Percentiles rank a stretch among this genome's conserved stretches.
These are phyloP conservation scores for Pelobates fuscus DNA, from an alignment of 2,113 vertebrate species.

Conservation along the genomic window DNA sequence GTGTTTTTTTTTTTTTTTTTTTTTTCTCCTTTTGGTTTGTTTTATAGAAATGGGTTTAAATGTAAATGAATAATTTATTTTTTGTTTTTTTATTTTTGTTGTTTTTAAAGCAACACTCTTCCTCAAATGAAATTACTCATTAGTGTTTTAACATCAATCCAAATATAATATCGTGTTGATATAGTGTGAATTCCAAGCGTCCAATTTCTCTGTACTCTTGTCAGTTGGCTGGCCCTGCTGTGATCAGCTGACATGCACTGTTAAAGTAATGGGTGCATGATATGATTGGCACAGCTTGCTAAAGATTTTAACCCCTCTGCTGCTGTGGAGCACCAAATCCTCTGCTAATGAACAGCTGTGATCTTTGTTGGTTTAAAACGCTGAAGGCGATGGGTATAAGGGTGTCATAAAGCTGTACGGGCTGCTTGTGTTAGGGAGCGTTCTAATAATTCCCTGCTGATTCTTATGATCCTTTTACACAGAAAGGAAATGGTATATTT, in stretches of 20 bases:
- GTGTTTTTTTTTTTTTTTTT: slow-evolving; percentile 46
- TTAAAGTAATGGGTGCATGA: background rate
- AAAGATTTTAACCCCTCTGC: background rate
- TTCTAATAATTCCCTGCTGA: slow-evolving; percentile 18
- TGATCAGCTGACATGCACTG: background rate
- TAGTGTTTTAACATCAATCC: background rate
- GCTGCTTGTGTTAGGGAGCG: background rate
- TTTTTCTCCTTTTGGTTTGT: too few species aligned
- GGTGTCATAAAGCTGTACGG: background rate
- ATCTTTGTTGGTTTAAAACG: background rate
- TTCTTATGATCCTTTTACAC: background rate
- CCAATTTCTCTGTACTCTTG: too few species aligned
- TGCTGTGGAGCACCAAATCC: background rate
- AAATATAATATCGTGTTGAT: background rate
- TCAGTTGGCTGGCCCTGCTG: background rate
- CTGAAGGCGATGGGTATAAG: background rate
- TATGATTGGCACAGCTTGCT: background rate
- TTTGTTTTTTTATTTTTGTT: too few species aligned
- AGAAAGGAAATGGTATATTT: background rate
- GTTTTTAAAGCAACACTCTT: background rate
- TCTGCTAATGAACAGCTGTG: background rate
- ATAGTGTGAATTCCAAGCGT: too few species aligned
- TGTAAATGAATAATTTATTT: slow-evolving; percentile 18
- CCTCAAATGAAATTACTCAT: background rate
- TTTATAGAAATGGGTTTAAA: slow-evolving; percentile 52